Evolutionary conservation across 2,797 vertebrate species (phyloP), one percentile per base, ranked within the genome.

Genomic region (Luscinia megarhynchos): DNA sequence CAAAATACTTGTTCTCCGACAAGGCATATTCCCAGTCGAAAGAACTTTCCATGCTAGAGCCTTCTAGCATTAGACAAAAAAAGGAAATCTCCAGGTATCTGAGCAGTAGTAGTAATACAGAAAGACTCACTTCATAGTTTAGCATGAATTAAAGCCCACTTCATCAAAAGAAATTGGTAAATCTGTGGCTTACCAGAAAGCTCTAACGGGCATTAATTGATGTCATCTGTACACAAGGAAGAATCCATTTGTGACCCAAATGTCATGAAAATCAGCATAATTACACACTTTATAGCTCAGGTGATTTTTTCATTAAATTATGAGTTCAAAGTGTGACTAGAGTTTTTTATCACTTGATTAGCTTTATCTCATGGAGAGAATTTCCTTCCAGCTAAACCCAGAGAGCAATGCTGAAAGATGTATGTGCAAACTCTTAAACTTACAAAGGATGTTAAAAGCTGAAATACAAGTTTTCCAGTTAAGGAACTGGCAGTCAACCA

Each of bases 231-330:
- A 96, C 90, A 97, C 95, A 96, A 94, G 91, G 64, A 95, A 97
- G 96, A 97, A 98, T 97, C 97, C 97, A 98, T 97, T 98, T 98
- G 95, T 97, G 96, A 97, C 98, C 97, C 77, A 30, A 59, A 88
- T 94, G 97, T 97, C 97, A 97, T 54, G 76, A 95, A 98, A 98
- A 97, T 97, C 97, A 98, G 89, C 96, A 96, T 98, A 98, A 98
- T 98, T 97, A 97, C 85, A 95, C 79, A 93, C 91, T 92, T 90
- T 67, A 90, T 81, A 58, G 8, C 97, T 97, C 27, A 50, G 87
- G 93, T 96, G 97, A 95, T 96, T 97, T 97, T 96, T 96, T 90
- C 96, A 97, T 97, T 98, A 96, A 97, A 97, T 96, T 93, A 96
- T 78, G 67, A 90, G 89, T 92, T 94, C 94, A 89, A 81, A 91